These are phyloP conservation scores for Myotis yumanensis DNA, from an alignment of 2,113 vertebrate genomes.

Conservation along the genomic window DNA sequence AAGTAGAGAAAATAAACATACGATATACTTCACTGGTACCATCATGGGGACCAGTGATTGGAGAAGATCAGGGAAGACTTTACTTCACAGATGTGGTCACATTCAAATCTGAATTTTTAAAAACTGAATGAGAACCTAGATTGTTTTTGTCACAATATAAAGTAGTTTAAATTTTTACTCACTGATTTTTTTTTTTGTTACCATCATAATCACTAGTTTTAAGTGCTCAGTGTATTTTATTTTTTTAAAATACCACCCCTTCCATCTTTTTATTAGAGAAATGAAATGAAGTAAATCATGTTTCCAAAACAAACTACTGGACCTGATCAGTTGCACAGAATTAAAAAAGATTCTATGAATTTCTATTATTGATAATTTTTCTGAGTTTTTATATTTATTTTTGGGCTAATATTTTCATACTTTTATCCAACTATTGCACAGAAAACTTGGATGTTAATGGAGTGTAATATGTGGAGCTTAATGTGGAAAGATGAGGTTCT, in stretches of 20 bases:
- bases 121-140: neutral
- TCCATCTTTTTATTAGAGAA: neutral
- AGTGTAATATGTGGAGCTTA: neutral
- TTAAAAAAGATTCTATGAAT: neutral
- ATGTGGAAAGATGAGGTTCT: neutral
- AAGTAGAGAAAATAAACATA: neutral
- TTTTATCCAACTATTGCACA: neutral
- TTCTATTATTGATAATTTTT: neutral
- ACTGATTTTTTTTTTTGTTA: neutral
- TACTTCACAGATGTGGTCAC: neutral
- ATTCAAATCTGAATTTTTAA: slow-evolving; percentile 13
- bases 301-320: neutral
- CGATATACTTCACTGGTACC: too few relatives aligned
- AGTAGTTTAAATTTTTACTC: neutral
- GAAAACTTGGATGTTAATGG: slow-evolving; percentile 22
- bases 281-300: neutral
- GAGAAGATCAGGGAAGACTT: neutral
- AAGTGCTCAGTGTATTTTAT: neutral
- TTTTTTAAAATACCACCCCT: neutral
- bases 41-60: neutral
- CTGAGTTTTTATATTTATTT: neutral
- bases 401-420: neutral
- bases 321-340: neutral
- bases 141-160: neutral
- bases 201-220: neutral